A percentile compares a stretch with the other conserved stretches of the same genome.
Conservation (phyloP, 2,797 vertebrate species). For the Amblyraja radiata region DNA sequence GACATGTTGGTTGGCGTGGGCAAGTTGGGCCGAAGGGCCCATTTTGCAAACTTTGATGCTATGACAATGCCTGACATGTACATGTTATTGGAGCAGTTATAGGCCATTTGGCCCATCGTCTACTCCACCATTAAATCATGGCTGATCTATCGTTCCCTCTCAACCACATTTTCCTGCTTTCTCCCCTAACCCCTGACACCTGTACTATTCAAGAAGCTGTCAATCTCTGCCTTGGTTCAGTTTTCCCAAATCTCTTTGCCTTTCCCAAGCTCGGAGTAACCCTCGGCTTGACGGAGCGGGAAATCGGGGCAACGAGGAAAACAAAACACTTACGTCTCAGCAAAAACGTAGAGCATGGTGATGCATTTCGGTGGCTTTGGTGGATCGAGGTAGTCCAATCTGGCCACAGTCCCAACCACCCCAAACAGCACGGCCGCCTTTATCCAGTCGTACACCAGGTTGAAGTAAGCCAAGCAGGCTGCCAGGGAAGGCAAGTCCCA, state of each 20-base stretch:
- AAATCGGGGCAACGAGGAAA: neutral
- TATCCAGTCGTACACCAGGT: conserved; percentile 93
- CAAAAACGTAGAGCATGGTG: conserved; percentile 88
- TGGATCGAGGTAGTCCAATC: conserved; percentile 84
- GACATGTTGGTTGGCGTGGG: neutral
- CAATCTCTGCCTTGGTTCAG: too few species aligned
- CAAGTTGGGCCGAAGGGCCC: neutral
- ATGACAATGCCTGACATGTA: too few species aligned
- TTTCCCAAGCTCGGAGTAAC: neutral
- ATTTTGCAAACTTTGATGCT: neutral
- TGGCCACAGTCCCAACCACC: conserved; percentile 77
- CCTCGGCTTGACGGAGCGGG: too few species aligned
- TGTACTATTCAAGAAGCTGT: too few species aligned
- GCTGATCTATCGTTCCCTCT: too few species aligned
- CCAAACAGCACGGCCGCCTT: conserved; percentile 94
- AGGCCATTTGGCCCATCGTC: too few species aligned
- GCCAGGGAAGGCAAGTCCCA: neutral
- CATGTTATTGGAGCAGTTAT: too few species aligned
- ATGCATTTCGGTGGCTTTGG: conserved; percentile 92
- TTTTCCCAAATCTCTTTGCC: rapidly evolving
- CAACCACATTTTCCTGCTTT: too few species aligned
- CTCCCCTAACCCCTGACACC: too few species aligned
- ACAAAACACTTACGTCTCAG: conserved; percentile 76
- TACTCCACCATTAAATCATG: too few species aligned
- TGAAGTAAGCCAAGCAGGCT: conserved; percentile 89